Base-by-base conservation (phyloP, 2,113 vertebrate species). In the Girardinichthys multiradiatus region DNA sequence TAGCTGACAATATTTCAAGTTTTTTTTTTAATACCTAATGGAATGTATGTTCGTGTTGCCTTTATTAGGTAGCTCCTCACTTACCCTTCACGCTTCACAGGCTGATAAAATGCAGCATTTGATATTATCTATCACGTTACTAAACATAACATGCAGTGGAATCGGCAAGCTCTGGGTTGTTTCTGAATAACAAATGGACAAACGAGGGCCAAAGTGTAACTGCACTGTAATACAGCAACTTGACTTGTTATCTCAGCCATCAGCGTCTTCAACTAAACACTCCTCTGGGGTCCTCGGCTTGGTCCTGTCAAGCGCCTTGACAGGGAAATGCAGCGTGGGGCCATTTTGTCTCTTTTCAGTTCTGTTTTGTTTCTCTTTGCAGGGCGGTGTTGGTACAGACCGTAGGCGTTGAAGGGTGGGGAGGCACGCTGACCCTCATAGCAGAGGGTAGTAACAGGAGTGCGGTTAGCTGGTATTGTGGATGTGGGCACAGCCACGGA, bases 281-380 rank as follows among this genome's bases (percentile, higher is more conserved):
- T 90, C 86, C 89, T 87, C 85, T 90, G 88, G 86, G 90, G 85
- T 87, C 77, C 74, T 82, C 70, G 6, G 62, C 73, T 85, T 72
- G 27, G 86, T 80, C 83, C 84, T 91, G 87, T 92, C 91, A 91
- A 87, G 80, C 77, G 80, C 85, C 82, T 83, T 92, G 92, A 91
- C 87, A 85, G 85, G 74, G 57, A 60, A 54, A 74, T 86, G 77
- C 84, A 76, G 89, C 19, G 68, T 85, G 86, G 82, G 90, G 87
- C 89, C 88, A 85, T 90, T 92, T 92, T 86, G 86, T 86, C 85
- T 92, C 88, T 90, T 93, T 93, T 92, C 92, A 91, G 85, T 88
- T 90, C 12, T 29, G 82, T 88, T 93, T 90, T 90, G 86, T 87
- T 91, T 93, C 88, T 91, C 79, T 87, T 89, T 89, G 85, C 83